Evolutionary conservation across 2,797 vertebrate genomes (phyloP).

Genomic region (Loris lydekkerianus): DNA sequence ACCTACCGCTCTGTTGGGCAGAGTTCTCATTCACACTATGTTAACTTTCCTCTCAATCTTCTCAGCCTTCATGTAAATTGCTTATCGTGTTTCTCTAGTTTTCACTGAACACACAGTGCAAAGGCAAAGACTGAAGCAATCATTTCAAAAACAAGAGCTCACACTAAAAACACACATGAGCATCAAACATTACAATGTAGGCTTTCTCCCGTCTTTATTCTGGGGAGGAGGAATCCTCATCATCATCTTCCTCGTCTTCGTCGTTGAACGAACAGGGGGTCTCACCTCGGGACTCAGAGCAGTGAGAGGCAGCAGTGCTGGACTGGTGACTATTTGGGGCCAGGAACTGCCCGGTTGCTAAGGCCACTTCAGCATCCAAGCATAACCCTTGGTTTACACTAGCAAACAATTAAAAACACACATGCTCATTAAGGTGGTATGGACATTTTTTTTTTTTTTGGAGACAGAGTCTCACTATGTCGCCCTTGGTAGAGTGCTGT

Average conservation of each 20-base stretch:
- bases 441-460: not conserved
- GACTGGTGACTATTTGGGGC: constrained; percentile 89
- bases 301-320: constrained; percentile 90
- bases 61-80: constrained; percentile 65
- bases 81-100: constrained; percentile 78
- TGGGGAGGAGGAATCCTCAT: constrained; percentile 91
- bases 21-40: constrained; percentile 46
- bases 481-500: no score
- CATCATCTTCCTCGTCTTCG: constrained; percentile 91
- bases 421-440: not conserved
- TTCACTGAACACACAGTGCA: constrained; percentile 82
- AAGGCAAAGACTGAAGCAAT: constrained; percentile 85
- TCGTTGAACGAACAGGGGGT: constrained; percentile 93
- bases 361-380: constrained; percentile 90
- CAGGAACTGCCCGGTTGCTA: constrained; percentile 88
- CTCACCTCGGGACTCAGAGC: constrained; percentile 91
- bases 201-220: constrained; percentile 89
- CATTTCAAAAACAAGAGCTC: constrained; percentile 84
- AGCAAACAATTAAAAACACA: constrained; percentile 81
- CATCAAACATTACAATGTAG: constrained; percentile 76
- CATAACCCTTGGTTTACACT: constrained; percentile 88
- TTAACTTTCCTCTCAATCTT: constrained; percentile 15
- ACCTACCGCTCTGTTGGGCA: constrained; percentile 33
- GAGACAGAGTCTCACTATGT: no score
- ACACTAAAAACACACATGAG: constrained; percentile 82